Percentiles rank a stretch among this genome's conserved stretches.
These are phyloP conservation scores for Malacoctenus gilli DNA, from an alignment of 2,797 vertebrate genomes.

Conservation along the genomic window DNA sequence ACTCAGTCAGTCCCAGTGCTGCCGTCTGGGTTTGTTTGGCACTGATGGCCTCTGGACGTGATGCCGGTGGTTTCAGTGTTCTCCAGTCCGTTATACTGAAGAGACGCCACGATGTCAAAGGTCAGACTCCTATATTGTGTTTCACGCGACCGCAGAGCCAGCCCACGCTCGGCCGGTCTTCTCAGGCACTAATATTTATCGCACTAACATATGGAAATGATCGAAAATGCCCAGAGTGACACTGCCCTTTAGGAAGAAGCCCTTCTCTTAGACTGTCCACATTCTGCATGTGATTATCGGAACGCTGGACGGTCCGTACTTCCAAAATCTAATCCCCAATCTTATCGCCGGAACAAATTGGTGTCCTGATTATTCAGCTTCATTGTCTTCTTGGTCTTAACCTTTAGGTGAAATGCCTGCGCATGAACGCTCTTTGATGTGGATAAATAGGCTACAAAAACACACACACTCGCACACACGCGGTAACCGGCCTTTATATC, in stretches of 20 bases:
- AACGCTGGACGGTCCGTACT: background rate
- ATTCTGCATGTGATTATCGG: background rate
- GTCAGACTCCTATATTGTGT: too few relatives aligned
- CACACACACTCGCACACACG: too few relatives aligned
- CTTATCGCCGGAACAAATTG: background rate
- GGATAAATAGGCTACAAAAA: too few relatives aligned
- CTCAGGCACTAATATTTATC: too few relatives aligned
- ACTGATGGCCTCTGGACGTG: conserved; percentile 64
- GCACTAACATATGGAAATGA: too few relatives aligned
- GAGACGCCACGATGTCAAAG: conserved; percentile 15
- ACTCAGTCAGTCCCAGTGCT: conserved; percentile 66
- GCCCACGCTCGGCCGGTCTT: too few relatives aligned
- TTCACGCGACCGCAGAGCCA: too few relatives aligned
- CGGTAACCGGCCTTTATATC: too few relatives aligned
- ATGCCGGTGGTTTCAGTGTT: conserved; percentile 41
- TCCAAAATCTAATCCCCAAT: background rate
- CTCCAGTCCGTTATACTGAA: conserved; percentile 18
- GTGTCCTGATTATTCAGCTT: background rate
- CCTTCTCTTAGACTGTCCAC: background rate
- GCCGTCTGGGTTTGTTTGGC: conserved; percentile 65
- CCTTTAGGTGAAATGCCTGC: background rate
- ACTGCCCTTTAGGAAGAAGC: background rate
- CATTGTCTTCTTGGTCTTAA: background rate
- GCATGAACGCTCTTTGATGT: too few relatives aligned
- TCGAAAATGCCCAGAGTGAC: conserved; percentile 1